Evolutionary conservation across 2,888 invertebrate genomes (phyloP).

Genomic region (Leptinotarsa peninsularis): DNA sequence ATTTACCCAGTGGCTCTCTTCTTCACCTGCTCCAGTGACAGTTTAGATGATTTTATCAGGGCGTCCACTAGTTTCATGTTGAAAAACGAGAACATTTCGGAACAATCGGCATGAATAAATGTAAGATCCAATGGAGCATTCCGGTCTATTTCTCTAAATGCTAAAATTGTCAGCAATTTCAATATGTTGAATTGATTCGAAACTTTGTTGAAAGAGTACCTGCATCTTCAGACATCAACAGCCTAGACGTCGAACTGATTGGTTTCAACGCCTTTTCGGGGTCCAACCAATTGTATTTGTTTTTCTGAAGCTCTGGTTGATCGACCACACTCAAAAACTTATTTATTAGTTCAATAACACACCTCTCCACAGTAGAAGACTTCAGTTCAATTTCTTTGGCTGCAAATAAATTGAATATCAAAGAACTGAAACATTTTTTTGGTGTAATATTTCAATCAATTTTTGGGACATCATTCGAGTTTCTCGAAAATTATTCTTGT

Average conservation of each 20-base stretch:
- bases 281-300: conserved; percentile 76
- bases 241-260: conserved; percentile 72
- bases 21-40: conserved; percentile 79
- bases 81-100: conserved; percentile 84
- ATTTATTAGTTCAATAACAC: conserved; percentile 81
- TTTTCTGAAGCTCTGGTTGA: conserved; percentile 70
- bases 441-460: no score
- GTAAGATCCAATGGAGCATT: conserved; percentile 71
- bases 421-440: no score
- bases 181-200: conserved; percentile 2
- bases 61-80: conserved; percentile 81
- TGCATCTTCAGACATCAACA: conserved; percentile 69
- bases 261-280: conserved; percentile 72
- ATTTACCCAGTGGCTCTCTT: conserved; percentile 67
- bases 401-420: conserved; percentile 40
- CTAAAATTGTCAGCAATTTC: conserved; percentile 59
- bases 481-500: no score
- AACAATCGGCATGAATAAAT: conserved; percentile 78
- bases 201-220: conserved; percentile 63
- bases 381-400: conserved; percentile 70
- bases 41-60: conserved; percentile 79
- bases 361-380: conserved; percentile 78
- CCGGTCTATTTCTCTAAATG: conserved; percentile 75
- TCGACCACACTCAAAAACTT: conserved; percentile 78
- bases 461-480: no score